Evolutionary conservation across 2,888 invertebrate genomes (phyloP).

Genomic region (Microchrysa polita): DNA sequence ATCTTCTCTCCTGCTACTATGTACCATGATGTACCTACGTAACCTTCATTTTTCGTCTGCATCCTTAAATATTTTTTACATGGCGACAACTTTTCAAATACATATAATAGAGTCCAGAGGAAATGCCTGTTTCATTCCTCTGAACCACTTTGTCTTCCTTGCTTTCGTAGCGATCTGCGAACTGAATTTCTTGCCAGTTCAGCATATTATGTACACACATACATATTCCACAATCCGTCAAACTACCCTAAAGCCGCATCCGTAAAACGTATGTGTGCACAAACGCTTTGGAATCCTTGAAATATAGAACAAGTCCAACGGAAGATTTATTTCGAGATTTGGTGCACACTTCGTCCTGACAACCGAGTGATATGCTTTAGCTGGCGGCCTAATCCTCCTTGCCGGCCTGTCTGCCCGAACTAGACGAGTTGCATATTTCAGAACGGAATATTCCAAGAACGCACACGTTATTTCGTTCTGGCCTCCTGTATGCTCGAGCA

Average conservation of each 20-base stretch:
- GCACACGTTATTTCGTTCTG: conserved; percentile 22
- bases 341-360: conserved; percentile 31
- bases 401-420: too few relatives aligned
- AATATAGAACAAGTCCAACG: neutral
- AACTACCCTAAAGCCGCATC: neutral
- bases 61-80: neutral
- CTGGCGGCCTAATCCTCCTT: conserved; percentile 19
- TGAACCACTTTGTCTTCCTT: neutral
- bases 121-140: neutral
- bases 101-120: neutral
- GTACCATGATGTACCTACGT: neutral
- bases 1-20: neutral
- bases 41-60: neutral
- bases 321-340: conserved; percentile 42
- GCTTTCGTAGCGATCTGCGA: neutral
- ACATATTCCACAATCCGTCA: neutral
- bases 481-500: neutral
- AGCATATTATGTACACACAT: neutral
- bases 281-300: conserved; percentile 7
- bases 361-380: conserved; percentile 32
- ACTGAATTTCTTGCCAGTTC: neutral
- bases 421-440: conserved; percentile 43
- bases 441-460: conserved; percentile 24
- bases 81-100: conserved; percentile 1
- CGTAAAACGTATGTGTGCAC: neutral